Evolutionary conservation across 2,888 invertebrate species (phyloP).

Genomic region (Lasius platythorax): DNA sequence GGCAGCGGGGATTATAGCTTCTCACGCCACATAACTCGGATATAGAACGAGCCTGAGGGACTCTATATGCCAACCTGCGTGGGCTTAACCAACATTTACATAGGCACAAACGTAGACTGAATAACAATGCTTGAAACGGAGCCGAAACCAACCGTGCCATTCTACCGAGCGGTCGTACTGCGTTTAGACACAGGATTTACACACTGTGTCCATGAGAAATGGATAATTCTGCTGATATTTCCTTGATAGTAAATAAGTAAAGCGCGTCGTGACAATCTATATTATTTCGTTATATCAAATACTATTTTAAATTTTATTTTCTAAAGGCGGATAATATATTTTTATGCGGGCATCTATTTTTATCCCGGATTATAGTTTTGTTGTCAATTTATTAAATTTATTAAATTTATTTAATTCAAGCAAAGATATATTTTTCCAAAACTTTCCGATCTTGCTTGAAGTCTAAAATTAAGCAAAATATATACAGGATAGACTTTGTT

Average conservation of each 20-base stretch:
- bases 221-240: conserved; percentile 38
- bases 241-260: neutral
- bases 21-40: conserved; percentile 58
- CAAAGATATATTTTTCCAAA: no score
- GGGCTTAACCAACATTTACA: conserved; percentile 81
- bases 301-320: neutral
- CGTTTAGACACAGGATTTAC: conserved; percentile 51
- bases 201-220: conserved; percentile 18
- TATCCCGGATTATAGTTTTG: neutral
- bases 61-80: conserved; percentile 59
- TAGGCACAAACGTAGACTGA: conserved; percentile 78
- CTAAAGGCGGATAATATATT: neutral
- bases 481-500: neutral
- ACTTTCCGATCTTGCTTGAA: neutral
- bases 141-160: conserved; percentile 63
- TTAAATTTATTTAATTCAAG: neutral
- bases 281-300: neutral
- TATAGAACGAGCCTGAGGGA: conserved; percentile 69
- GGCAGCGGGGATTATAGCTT: conserved; percentile 70
- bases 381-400: neutral
- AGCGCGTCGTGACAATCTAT: neutral
- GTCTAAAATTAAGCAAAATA: neutral
- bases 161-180: conserved; percentile 59
- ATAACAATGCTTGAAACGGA: conserved; percentile 80
- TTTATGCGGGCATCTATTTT: neutral